Conservation (phyloP, 2,888 invertebrate genomes). For the Cheilosia grossa region DNA sequence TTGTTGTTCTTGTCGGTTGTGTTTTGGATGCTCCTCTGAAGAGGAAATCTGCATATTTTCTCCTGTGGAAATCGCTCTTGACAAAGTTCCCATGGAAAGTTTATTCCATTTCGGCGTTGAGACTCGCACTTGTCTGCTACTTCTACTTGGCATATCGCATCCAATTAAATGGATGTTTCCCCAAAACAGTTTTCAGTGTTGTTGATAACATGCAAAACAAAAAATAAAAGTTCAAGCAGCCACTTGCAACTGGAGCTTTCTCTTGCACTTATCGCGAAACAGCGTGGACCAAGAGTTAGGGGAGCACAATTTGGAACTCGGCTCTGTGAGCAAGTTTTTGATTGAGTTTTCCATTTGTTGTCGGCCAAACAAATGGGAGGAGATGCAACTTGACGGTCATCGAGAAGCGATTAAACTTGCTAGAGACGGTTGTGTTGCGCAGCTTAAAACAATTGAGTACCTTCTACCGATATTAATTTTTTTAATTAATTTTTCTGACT, state of each 20-base stretch:
- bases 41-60: constrained; percentile 9
- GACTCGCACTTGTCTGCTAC: background rate
- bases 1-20: constrained; percentile 22
- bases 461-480: no score
- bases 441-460: no score
- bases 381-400: no score
- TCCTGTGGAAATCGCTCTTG: background rate
- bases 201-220: background rate
- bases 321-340: background rate
- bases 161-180: constrained; percentile 38
- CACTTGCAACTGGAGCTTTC: background rate
- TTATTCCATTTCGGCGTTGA: background rate
- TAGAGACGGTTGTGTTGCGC: no score
- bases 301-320: constrained; percentile 2
- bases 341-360: constrained; percentile 14
- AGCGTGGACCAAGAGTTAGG: constrained; percentile 34
- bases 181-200: constrained; percentile 27
- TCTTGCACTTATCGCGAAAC: constrained; percentile 12
- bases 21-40: constrained; percentile 8
- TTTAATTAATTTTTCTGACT: no score
- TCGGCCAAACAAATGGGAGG: background rate
- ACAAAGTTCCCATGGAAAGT: constrained; percentile 25
- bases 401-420: no score
- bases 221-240: background rate
- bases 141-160: constrained; percentile 25